Evolutionary conservation across 2,113 vertebrate genomes (phyloP).

Genomic region (Picathartes gymnocephalus): DNA sequence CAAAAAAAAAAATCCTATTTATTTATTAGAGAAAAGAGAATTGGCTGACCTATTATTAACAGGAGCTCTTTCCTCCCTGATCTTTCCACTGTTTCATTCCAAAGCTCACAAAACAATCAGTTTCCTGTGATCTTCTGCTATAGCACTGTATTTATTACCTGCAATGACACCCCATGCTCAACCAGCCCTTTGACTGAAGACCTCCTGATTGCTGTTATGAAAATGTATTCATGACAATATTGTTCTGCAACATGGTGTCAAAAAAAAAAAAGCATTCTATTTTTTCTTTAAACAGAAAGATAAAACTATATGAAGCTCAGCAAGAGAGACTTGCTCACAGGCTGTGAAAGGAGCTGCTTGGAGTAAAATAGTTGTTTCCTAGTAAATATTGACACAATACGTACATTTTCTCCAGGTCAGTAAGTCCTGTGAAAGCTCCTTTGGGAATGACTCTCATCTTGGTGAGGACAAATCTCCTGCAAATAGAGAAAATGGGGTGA

Average conservation of each 20-base stretch:
- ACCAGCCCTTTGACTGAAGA: not conserved
- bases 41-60: not conserved
- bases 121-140: not conserved
- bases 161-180: not conserved
- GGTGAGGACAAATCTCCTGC: conserved; percentile 80
- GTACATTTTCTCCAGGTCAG: conserved; percentile 80
- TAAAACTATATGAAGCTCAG: not conserved
- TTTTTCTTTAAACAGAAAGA: not conserved
- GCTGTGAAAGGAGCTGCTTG: not conserved
- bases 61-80: not conserved
- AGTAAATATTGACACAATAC: conserved; percentile 37
- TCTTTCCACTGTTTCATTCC: not conserved
- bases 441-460: conserved; percentile 74
- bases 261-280: not conserved
- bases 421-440: conserved; percentile 76
- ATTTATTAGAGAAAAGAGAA: not conserved
- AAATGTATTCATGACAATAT: not conserved
- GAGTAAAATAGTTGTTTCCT: not conserved
- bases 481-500: conserved; percentile 52
- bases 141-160: not conserved
- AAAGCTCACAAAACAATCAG: not conserved
- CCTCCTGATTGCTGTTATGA: not conserved
- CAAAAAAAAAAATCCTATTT: not conserved
- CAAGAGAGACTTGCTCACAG: not conserved
- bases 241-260: not conserved